A percentile compares a stretch with the other conserved stretches of the same genome.
Evolutionary conservation across 2,113 vertebrate species (phyloP).

Genomic region (Pyxicephalus adspersus): DNA sequence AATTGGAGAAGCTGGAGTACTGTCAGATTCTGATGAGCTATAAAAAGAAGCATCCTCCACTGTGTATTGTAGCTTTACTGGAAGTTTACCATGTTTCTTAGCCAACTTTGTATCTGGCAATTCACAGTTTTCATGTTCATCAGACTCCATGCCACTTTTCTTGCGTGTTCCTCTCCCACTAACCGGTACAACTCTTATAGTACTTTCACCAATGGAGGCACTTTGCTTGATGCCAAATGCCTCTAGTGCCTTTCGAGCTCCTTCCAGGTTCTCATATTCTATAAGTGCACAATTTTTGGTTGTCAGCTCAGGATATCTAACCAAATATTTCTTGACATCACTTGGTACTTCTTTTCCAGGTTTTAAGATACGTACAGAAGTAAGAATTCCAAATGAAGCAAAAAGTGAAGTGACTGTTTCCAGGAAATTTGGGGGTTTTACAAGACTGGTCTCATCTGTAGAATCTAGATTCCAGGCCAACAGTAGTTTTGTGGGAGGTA

Average conservation of each 20-base stretch:
- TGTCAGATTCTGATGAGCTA: background rate
- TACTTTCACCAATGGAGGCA: background rate
- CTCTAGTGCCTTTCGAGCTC: slow-evolving; percentile 65
- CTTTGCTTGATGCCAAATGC: slow-evolving; percentile 59
- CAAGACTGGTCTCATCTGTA: background rate
- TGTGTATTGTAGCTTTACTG: background rate
- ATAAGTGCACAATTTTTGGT: slow-evolving; percentile 73
- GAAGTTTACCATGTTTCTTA: slow-evolving; percentile 57
- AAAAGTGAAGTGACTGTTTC: slow-evolving; percentile 70
- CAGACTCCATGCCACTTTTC: slow-evolving; percentile 21
- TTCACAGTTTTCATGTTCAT: slow-evolving; percentile 37
- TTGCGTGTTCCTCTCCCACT: slow-evolving; percentile 65
- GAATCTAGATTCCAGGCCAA: slow-evolving; percentile 74
- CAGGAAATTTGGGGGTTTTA: slow-evolving; percentile 55
- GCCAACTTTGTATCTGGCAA: background rate
- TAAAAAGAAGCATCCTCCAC: slow-evolving; percentile 40
- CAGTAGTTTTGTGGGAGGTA: slow-evolving; percentile 75
- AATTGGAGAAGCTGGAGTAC: fast-evolving
- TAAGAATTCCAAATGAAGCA: slow-evolving; percentile 63
- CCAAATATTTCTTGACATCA: slow-evolving; percentile 66
- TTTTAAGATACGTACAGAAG: slow-evolving; percentile 72
- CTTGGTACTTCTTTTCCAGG: slow-evolving; percentile 76
- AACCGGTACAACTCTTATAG: slow-evolving; percentile 67
- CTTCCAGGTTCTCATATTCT: slow-evolving; percentile 75
- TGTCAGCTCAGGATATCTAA: slow-evolving; percentile 70